Percentiles rank a stretch among this genome's conserved stretches.
Evolutionary conservation across 64 coral and sea anemone genomes (phyloP).

Genomic region (Dendronephthya gigantea): DNA sequence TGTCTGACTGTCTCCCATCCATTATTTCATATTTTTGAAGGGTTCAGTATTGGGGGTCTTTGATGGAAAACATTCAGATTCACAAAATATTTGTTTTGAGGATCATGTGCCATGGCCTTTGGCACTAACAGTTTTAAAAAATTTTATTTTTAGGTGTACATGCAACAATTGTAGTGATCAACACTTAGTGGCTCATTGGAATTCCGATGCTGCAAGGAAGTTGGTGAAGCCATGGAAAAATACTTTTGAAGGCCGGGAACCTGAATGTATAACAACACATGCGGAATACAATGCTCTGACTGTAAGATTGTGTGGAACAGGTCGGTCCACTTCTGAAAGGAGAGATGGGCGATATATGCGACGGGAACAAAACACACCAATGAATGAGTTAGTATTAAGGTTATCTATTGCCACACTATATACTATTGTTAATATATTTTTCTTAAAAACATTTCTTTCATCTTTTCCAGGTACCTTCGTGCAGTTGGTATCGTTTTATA

Average conservation of each 20-base stretch:
- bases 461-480: slow-evolving; percentile 4
- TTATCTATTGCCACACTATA: neutral
- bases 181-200: slow-evolving; percentile 12
- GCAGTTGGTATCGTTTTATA: slow-evolving; percentile 17
- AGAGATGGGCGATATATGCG: neutral
- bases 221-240: slow-evolving; percentile 16
- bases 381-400: neutral
- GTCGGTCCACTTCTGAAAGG: slow-evolving; percentile 14
- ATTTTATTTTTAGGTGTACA: slow-evolving; percentile 5
- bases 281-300: slow-evolving; percentile 28
- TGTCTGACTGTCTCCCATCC: too few species aligned
- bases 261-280: slow-evolving; percentile 22
- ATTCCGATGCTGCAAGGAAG: slow-evolving; percentile 27
- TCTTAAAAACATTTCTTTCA: neutral
- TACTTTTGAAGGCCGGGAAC: slow-evolving; percentile 22
- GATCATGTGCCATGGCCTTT: neutral
- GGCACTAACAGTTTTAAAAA: slow-evolving; percentile 8
- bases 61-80: too few species aligned
- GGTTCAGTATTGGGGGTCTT: too few species aligned
- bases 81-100: neutral
- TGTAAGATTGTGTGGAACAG: slow-evolving; percentile 15
- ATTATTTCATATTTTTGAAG: neutral
- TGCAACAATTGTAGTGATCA: slow-evolving; percentile 13
- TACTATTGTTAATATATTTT: neutral
- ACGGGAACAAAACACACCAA: neutral